Base-by-base conservation (phyloP, 2,113 vertebrate genomes). In the Phrynosoma platyrhinos region DNA sequence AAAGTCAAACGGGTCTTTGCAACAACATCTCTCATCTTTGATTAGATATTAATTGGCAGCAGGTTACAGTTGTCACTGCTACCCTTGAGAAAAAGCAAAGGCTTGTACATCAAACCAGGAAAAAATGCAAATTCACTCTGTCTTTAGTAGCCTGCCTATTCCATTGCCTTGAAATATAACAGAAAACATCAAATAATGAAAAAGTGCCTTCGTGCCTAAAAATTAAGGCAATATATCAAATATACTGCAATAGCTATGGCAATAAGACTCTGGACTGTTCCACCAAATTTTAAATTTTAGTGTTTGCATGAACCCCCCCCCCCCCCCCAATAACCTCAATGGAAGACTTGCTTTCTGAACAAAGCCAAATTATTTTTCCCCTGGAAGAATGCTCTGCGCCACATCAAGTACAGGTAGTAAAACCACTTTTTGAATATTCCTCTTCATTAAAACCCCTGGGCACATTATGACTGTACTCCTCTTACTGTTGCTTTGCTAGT, bases 131-230 rank as follows among this genome's bases (percentile, higher is more conserved):
- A 36, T 0, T 36, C 36, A 36, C 1, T 55, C 3, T 84, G n/a
- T 83, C 55, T 68, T 16, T 55, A 78, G 47, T 82, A 81, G 20
- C 71, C 42, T 30, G 30, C n/a, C n/a, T n/a, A n/a, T n/a, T 9
- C 6, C 64, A 25, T 16, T 47, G 9, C 0, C 78, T 88, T 87
- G 64, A 66, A 7, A 23, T 40, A 68, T 25, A 27, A 88, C 42
- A n/a, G 79, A 72, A n/a, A 84, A 79, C 64, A 79, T 32, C 88
- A 32, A 1, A 52, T 81, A 79, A 74, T 7, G 55, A 53, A 40
- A 12, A 0, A n/a, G 80, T 82, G 0, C 0, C 25, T 84, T 83
- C 2, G 82, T 12, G 88, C 5, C 68, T 0, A 0, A 16, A 9
- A 79, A 6, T 88, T 77, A 77, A 78, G 36, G 2, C 30, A 20